Base-by-base conservation (phyloP, 2,888 invertebrate species). In the Drosophila testacea region DNA sequence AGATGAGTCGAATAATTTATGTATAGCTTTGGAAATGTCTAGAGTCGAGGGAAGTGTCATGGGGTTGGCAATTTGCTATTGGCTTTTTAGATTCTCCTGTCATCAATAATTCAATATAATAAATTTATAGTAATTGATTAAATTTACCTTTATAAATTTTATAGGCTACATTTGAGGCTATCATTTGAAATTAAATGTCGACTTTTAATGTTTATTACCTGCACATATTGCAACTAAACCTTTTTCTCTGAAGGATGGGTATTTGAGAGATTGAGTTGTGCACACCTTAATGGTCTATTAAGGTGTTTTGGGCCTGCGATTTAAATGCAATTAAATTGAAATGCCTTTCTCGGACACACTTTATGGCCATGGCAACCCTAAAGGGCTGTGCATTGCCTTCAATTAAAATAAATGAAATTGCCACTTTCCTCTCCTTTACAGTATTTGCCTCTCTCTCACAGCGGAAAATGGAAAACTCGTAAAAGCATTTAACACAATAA, bases 301-400 rank as follows among this genome's bases (percentile, higher is more conserved):
- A 86, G 86, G 75, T 83, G 86, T 74, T 71, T 64, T 52, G 62
- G 56, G 56, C 55, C 54, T 62, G 59, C 87, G 75, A 83, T 83
- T 83, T 83, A 83, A 86, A 86, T 79, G 84, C 83, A 86, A 86
- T 83, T 86, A 83, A 83, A 83, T 71, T 55, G 36, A 73, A 81
- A 79, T 75, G 77, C 77, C 59, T 52, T 62, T 50, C 32, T 68
- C 50, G 67, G 52, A 68, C 68, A 60, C 55, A 68, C 56, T 77
- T 79, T 70, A 83, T 81, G 70, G 69, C 64, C 55, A 6, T 28
- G 32, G 52, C 47, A 39, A 48, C 46, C 60, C 59, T 46, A 66
- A 78, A 51, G 57, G 57, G 38, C 61, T 62, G 46, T 44, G 34
- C 41, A 63, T 63, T 46, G 72, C 38, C 69, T 70, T 79, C 81